Conservation (phyloP, 2,113 vertebrate species). For the Gobio gobio region DNA sequence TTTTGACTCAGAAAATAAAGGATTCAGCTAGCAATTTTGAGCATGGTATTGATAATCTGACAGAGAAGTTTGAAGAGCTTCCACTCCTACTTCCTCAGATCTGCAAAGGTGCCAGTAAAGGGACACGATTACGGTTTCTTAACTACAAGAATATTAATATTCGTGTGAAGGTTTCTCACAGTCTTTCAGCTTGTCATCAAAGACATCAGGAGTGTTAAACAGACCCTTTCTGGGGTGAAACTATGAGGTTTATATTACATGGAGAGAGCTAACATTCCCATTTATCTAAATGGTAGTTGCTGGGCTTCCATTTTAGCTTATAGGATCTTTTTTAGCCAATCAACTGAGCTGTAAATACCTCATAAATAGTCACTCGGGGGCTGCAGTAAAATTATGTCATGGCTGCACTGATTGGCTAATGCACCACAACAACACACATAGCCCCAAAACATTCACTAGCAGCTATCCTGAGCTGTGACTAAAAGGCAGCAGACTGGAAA, state of each 20-base stretch:
- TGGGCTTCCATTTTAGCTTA: not conserved
- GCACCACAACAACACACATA: not conserved
- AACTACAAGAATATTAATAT: constrained; percentile 11
- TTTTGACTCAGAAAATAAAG: constrained; percentile 1
- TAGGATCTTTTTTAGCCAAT: not conserved
- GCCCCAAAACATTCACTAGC: not conserved
- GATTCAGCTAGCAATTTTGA: not conserved
- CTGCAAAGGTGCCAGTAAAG: constrained; percentile 3
- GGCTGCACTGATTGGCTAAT: constrained; percentile 9
- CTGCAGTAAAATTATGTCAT: constrained; percentile 1
- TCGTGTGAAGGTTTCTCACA: not conserved
- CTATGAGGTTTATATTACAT: not conserved
- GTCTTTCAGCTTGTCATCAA: not conserved
- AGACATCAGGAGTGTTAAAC: not conserved
- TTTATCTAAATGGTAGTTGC: not conserved
- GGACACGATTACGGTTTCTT: not conserved
- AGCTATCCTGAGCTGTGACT: not conserved
- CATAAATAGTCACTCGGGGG: not conserved
- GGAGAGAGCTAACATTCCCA: not conserved
- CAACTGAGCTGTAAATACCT: not conserved
- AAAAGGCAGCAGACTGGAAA: not conserved
- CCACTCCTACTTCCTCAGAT: not conserved
- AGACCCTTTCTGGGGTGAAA: not conserved
- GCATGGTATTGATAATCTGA: constrained; percentile 3
- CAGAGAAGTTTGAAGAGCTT: not conserved